Base-by-base conservation (phyloP, 2,113 vertebrate species). In the Eulemur macaco region DNA sequence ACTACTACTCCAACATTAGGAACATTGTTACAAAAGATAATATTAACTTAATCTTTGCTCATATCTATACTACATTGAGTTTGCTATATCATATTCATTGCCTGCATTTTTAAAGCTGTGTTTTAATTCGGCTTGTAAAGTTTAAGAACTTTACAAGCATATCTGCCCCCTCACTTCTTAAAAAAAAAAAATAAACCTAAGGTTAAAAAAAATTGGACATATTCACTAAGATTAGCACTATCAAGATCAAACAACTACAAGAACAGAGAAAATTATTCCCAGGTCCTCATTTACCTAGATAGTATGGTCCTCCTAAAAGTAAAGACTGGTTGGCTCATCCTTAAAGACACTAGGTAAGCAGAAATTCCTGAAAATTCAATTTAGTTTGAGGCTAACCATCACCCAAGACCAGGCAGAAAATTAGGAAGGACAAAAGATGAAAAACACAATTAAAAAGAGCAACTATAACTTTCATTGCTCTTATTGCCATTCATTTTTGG, bases 311-410 rank as follows among this genome's bases (percentile, higher is more conserved):
- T 78, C 52, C 25, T 82, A 84, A 95, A 95, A 78, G 80, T 39
- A 89, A 84, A 83, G 25, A 63, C 34, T 85, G 73, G 31, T 50
- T 94, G 71, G 39, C 11, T 94, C n/a, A 80, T 34, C 58, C 31
- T 96, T 66, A 68, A 92, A 73, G 64, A 86, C 7, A 52, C 1
- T 23, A 85, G 50, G 34, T 60, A 93, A 87, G n/a, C 23, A 93
- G 50, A 88, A 89, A 89, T 86, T 86, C 83, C 90, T 86, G 45
- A 93, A 97, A 94, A 84, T 37, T 89, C 47, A 60, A 52, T 74
- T 76, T 84, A 84, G 86, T 82, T 91, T 92, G 86, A 86, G 45
- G n/a, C 91, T 93, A 96, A 56, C 39, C 60, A 47, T 77, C 31
- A 77, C 42, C 14, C 47, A 90, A 93, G 56, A 93, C 39, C 23